phyloP scores from a whole-genome alignment of 2,797 vertebrate species.

The Anniella stebbinsi region DNA sequence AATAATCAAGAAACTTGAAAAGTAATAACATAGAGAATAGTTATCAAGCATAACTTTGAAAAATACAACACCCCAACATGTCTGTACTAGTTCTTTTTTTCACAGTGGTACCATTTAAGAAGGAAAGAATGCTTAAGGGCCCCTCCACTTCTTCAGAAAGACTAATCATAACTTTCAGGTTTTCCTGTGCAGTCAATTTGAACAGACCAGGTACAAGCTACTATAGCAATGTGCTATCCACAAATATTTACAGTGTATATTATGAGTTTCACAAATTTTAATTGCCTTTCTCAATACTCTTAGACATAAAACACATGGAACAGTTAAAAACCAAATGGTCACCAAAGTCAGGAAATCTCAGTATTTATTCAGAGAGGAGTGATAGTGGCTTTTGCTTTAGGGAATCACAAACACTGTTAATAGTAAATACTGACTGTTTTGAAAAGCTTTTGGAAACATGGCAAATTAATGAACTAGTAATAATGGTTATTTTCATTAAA shows the following conservation, averaged over 20 bases:
- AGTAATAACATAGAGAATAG: background rate
- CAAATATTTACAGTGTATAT: background rate
- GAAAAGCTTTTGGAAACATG: background rate
- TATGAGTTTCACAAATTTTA: background rate
- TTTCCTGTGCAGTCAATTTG: background rate
- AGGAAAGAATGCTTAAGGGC: background rate
- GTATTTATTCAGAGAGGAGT: background rate
- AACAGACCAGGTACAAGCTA: background rate
- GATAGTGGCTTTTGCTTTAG: background rate
- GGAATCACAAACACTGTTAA: background rate
- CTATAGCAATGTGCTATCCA: background rate
- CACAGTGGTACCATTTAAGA: background rate
- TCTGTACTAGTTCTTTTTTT: background rate
- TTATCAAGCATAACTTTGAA: background rate
- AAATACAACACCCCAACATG: background rate
- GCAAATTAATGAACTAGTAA: background rate
- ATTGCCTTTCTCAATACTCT: background rate
- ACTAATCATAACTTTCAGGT: background rate
- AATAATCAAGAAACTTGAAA: slow-evolving; percentile 36
- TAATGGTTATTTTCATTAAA: background rate
- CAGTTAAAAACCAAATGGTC: background rate
- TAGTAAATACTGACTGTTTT: background rate
- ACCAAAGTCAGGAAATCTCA: background rate
- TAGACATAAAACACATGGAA: background rate
- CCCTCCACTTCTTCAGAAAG: background rate